phyloP scores from a whole-genome alignment of 2,113 vertebrate genomes.

The Aptenodytes patagonicus region DNA sequence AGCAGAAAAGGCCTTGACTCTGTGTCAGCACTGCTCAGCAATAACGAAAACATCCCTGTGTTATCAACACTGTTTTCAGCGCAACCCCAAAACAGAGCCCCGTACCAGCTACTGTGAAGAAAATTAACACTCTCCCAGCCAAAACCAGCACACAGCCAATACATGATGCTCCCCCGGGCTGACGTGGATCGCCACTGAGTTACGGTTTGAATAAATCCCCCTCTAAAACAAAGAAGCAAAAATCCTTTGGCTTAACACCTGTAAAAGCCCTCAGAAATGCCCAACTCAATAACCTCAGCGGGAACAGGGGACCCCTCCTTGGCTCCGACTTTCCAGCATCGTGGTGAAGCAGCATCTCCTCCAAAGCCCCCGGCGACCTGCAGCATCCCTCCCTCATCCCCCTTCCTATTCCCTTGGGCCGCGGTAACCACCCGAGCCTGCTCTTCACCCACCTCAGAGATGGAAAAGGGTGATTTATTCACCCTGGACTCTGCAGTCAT shows the following conservation, averaged over 20 bases:
- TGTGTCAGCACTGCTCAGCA: no score
- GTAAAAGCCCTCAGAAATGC: rapidly evolving
- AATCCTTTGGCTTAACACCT: background rate
- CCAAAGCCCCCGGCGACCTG: background rate
- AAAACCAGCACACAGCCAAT: no score
- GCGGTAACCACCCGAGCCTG: rapidly evolving
- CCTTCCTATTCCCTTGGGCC: background rate
- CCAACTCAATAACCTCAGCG: rapidly evolving
- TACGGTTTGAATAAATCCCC: background rate
- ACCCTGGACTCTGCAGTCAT: background rate
- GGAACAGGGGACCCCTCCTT: background rate
- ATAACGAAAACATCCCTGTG: no score
- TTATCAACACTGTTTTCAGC: no score
- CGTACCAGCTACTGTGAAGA: no score
- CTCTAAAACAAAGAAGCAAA: background rate
- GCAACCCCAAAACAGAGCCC: no score
- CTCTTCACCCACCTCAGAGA: rapidly evolving
- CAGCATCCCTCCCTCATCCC: background rate
- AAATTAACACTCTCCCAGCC: no score
- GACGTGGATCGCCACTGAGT: rapidly evolving
- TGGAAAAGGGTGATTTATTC: background rate
- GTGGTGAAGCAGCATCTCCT: background rate
- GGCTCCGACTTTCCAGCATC: rapidly evolving
- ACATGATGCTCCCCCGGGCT: background rate
- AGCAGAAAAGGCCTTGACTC: no score